Percentiles rank a stretch among this genome's conserved stretches.
These are phyloP conservation scores for Drosophila ironensis DNA, from an alignment of 1,140 invertebrate species.

Conservation along the genomic window DNA sequence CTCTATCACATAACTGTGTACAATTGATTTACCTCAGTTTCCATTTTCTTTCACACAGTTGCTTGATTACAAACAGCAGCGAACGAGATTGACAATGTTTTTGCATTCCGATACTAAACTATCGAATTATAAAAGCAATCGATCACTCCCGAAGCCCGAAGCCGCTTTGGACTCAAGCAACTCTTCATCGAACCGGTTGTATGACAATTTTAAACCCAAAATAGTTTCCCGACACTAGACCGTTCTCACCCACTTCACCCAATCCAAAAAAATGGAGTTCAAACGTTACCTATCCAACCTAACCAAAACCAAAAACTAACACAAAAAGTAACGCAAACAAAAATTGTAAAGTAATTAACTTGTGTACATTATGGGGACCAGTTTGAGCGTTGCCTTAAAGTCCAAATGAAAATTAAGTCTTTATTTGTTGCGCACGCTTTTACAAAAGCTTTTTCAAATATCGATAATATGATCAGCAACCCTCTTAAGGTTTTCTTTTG, in stretches of 20 bases:
- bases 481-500: neutral
- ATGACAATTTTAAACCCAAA: neutral
- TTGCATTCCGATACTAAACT: neutral
- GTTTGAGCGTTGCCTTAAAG: constrained; percentile 69
- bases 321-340: constrained; percentile 28
- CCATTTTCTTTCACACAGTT: neutral
- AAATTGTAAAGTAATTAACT: constrained; percentile 42
- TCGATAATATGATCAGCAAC: constrained; percentile 9
- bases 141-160: no score
- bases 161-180: neutral
- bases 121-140: no score
- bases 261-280: constrained; percentile 13
- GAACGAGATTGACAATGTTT: no score
- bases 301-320: constrained; percentile 8
- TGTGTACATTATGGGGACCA: constrained; percentile 67
- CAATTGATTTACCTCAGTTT: constrained; percentile 5
- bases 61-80: neutral
- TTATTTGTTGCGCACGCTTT: constrained; percentile 42
- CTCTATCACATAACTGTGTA: neutral
- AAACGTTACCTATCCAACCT: constrained; percentile 28
- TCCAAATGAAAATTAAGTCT: constrained; percentile 17
- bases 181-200: neutral
- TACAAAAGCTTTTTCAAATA: constrained; percentile 32
- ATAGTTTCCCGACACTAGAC: constrained; percentile 9
- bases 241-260: constrained; percentile 12